Evolutionary conservation across 2,888 invertebrate species (phyloP).

Genomic region (Aricia artaxerxes): DNA sequence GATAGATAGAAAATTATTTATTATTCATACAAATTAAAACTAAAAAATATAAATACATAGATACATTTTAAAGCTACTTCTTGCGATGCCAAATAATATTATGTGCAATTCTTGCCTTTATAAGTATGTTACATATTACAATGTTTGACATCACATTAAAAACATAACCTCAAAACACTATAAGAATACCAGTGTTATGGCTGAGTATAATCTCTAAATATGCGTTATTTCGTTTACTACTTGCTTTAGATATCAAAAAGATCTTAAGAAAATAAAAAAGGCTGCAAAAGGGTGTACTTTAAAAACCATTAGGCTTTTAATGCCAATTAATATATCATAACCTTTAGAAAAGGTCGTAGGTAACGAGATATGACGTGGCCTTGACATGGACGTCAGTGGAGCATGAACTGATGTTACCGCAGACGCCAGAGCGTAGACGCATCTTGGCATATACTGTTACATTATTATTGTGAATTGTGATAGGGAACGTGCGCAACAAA

Average conservation of each 20-base stretch:
- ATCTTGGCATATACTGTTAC: slow-evolving; percentile 1
- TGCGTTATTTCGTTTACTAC: no score
- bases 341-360: slow-evolving; percentile 6
- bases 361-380: slow-evolving; percentile 14
- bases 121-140: no score
- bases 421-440: not conserved
- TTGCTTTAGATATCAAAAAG: no score
- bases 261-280: no score
- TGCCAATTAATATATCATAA: not conserved
- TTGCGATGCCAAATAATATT: no score
- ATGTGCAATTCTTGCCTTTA: no score
- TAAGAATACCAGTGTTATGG: not conserved
- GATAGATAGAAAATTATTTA: no score
- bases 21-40: no score
- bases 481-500: no score
- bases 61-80: no score
- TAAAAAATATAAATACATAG: no score
- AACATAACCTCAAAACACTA: not conserved
- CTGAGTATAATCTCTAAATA: no score
- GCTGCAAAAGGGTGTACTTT: not conserved
- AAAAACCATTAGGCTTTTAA: not conserved
- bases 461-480: not conserved
- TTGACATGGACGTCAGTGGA: slow-evolving; percentile 19
- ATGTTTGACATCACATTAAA: not conserved
- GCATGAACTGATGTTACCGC: not conserved